phyloP scores from a whole-genome alignment of 2,888 invertebrate genomes.

The Seira musarum region DNA sequence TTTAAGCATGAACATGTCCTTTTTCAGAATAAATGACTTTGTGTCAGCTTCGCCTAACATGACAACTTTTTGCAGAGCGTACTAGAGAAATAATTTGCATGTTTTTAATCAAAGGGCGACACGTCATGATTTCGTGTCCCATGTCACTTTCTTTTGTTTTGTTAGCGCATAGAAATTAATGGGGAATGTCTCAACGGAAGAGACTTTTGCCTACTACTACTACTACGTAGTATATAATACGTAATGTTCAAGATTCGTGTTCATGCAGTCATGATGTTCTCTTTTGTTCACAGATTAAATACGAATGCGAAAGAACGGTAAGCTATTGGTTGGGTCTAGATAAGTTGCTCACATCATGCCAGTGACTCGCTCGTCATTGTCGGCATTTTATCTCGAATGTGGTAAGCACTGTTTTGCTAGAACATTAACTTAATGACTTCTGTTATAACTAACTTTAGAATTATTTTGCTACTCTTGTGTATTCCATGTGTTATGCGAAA shows the following conservation, averaged over 20 bases:
- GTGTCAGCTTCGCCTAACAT: no score
- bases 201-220: not conserved
- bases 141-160: not conserved
- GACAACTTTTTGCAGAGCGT: no score
- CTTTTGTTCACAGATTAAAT: conserved; percentile 62
- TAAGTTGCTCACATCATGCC: conserved; percentile 68
- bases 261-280: no score
- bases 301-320: conserved; percentile 65
- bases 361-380: conserved; percentile 67
- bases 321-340: conserved; percentile 68
- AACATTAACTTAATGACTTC: not conserved
- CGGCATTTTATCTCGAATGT: conserved; percentile 66
- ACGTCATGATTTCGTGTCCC: not conserved
- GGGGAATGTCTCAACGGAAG: not conserved
- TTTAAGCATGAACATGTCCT: no score
- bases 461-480: not conserved
- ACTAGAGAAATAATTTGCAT: no score
- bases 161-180: not conserved
- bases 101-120: not conserved
- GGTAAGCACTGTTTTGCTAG: conserved; percentile 50
- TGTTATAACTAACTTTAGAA: not conserved
- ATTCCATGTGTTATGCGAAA: not conserved
- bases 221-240: no score
- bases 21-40: no score
- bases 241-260: no score